These are phyloP conservation scores for Eupeodes luniger DNA, from an alignment of 2,888 invertebrate genomes.

Conservation along the genomic window DNA sequence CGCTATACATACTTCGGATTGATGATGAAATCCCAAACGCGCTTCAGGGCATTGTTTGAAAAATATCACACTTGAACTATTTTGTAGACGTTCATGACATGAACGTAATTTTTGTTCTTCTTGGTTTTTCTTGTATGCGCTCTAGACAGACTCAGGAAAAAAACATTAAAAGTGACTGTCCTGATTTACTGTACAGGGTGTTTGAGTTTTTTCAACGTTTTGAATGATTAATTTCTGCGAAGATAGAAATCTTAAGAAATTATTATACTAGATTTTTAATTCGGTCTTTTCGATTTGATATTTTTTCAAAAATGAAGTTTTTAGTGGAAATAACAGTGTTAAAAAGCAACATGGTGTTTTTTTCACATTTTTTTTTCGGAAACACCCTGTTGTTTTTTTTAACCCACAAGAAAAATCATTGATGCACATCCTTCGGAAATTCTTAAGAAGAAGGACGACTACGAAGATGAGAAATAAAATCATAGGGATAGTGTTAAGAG, in stretches of 20 bases:
- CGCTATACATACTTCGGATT: slow-evolving; percentile 26
- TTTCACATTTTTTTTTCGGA: background rate
- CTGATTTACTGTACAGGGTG: background rate
- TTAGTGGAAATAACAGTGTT: too few species aligned
- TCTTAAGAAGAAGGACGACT: background rate
- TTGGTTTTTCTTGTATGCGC: background rate
- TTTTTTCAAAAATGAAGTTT: too few species aligned
- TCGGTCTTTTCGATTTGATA: too few species aligned
- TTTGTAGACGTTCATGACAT: slow-evolving; percentile 33
- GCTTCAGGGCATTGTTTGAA: slow-evolving; percentile 46
- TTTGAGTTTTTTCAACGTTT: background rate
- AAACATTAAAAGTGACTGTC: background rate
- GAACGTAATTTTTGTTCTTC: background rate
- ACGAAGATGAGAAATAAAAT: background rate
- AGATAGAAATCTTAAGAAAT: too few species aligned
- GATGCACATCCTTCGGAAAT: background rate
- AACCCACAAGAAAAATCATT: slow-evolving; percentile 13
- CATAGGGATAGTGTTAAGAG: slow-evolving; percentile 38
- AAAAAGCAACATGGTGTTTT: too few species aligned
- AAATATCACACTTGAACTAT: slow-evolving; percentile 46
- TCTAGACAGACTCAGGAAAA: slow-evolving; percentile 1
- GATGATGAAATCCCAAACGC: slow-evolving; percentile 58
- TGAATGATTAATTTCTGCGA: too few species aligned
- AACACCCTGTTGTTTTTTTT: background rate
- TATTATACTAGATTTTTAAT: too few species aligned